Percentiles rank a stretch among this genome's conserved stretches.
phyloP scores from a whole-genome alignment of 1,140 invertebrate genomes.

The Drosophila seguyi region DNA sequence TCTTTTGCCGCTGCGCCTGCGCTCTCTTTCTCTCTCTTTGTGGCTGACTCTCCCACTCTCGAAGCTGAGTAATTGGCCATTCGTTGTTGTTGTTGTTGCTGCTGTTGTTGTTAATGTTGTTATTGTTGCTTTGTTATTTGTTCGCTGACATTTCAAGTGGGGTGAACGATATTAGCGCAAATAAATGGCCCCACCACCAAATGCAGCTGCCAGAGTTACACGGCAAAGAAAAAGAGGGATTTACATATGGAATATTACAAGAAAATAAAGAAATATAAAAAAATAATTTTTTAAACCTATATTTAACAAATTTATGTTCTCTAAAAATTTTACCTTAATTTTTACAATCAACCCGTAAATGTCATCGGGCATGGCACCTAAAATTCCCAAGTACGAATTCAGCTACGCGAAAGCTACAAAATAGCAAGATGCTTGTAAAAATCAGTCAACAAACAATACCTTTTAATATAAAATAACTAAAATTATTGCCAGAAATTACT shows the following conservation, averaged over 20 bases:
- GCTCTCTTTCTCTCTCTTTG: constrained; percentile 19
- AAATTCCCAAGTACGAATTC: too few relatives aligned
- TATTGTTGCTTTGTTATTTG: constrained; percentile 42
- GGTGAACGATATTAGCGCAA: constrained; percentile 82
- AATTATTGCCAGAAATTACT: not conserved
- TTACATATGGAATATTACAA: not conserved
- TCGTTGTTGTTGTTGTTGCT: constrained; percentile 14
- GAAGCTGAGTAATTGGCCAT: constrained; percentile 43
- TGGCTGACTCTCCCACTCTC: constrained; percentile 4
- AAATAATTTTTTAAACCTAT: not conserved
- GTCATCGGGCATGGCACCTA: too few relatives aligned
- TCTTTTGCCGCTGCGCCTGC: constrained; percentile 47
- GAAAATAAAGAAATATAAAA: not conserved
- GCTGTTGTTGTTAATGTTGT: too few relatives aligned
- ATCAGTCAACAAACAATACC: not conserved
- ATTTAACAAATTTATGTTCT: not conserved
- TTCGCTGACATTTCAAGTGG: constrained; percentile 80
- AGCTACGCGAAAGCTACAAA: too few relatives aligned
- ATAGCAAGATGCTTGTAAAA: not conserved
- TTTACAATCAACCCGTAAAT: not conserved
- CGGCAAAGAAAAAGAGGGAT: not conserved
- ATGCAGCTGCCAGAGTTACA: constrained; percentile 59
- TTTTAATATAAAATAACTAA: too few relatives aligned
- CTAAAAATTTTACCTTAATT: not conserved
- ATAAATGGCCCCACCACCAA: constrained; percentile 76